phyloP scores from a whole-genome alignment of 2,113 vertebrate genomes.

The Poecilia latipinna region DNA sequence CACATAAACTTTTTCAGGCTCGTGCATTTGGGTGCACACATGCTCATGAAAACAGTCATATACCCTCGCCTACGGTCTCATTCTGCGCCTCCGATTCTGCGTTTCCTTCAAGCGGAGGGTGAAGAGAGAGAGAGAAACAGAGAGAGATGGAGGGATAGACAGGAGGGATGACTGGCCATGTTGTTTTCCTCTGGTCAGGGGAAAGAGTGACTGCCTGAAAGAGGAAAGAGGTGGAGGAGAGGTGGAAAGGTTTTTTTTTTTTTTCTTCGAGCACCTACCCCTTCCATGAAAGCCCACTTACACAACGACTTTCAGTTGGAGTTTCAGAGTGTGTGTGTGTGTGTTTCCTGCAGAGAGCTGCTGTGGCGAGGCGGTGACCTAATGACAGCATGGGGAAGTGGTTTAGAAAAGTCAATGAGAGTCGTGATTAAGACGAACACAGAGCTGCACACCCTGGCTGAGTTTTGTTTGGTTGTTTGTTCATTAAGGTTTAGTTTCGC shows the following conservation, averaged over 20 bases:
- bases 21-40: conserved; percentile 57
- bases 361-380: conserved; percentile 38
- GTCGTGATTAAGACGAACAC: conserved; percentile 3
- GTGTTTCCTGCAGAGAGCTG: conserved; percentile 52
- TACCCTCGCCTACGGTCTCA: conserved; percentile 57
- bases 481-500: neutral
- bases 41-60: conserved; percentile 48
- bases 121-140: conserved; percentile 11
- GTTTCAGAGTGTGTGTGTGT: conserved; percentile 41
- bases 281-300: conserved; percentile 62
- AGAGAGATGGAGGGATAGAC: conserved; percentile 49
- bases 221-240: conserved; percentile 71
- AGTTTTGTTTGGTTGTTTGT: neutral
- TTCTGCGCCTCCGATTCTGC: conserved; percentile 48
- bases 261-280: conserved; percentile 17
- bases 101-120: conserved; percentile 50
- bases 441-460: neutral
- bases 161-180: conserved; percentile 62
- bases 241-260: conserved; percentile 52
- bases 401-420: conserved; percentile 14
- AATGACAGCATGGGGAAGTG: conserved; percentile 27
- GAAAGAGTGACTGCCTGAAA: conserved; percentile 71
- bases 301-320: conserved; percentile 39
- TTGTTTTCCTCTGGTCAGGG: conserved; percentile 65
- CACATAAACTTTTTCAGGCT: conserved; percentile 51